phyloP scores from a whole-genome alignment of 2,888 invertebrate species.

The Synergus gifuensis region DNA sequence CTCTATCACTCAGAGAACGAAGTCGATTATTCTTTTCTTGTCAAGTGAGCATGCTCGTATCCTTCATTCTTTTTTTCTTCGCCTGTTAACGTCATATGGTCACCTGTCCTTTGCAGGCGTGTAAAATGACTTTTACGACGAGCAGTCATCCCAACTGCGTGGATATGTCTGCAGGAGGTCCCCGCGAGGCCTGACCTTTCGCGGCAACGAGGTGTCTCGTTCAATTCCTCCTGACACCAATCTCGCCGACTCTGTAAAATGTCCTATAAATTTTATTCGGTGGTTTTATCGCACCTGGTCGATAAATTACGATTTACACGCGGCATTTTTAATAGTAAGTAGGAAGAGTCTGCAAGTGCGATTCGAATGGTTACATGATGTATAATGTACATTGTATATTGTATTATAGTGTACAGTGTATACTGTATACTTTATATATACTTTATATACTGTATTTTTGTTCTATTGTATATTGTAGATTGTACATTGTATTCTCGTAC shows the following conservation, averaged over 20 bases:
- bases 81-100: slow-evolving; percentile 56
- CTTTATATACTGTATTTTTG: too few species aligned
- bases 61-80: slow-evolving; percentile 30
- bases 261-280: slow-evolving; percentile 75
- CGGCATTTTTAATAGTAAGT: slow-evolving; percentile 48
- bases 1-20: slow-evolving; percentile 20
- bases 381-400: not conserved
- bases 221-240: slow-evolving; percentile 74
- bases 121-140: slow-evolving; percentile 76
- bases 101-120: slow-evolving; percentile 71
- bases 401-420: too few species aligned
- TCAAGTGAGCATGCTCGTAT: slow-evolving; percentile 14
- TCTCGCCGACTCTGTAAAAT: slow-evolving; percentile 73
- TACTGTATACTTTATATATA: too few species aligned
- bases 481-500: slow-evolving; percentile 3
- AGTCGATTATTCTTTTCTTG: slow-evolving; percentile 28
- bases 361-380: not conserved
- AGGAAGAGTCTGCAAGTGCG: not conserved
- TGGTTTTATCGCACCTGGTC: slow-evolving; percentile 67
- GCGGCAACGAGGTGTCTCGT: slow-evolving; percentile 73
- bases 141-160: slow-evolving; percentile 66
- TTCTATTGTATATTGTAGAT: not conserved
- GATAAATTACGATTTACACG: slow-evolving; percentile 69
- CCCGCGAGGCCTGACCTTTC: slow-evolving; percentile 62
- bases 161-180: slow-evolving; percentile 71